Evolutionary conservation across 2,113 vertebrate species (phyloP).

Genomic region (Tauraco erythrolophus): DNA sequence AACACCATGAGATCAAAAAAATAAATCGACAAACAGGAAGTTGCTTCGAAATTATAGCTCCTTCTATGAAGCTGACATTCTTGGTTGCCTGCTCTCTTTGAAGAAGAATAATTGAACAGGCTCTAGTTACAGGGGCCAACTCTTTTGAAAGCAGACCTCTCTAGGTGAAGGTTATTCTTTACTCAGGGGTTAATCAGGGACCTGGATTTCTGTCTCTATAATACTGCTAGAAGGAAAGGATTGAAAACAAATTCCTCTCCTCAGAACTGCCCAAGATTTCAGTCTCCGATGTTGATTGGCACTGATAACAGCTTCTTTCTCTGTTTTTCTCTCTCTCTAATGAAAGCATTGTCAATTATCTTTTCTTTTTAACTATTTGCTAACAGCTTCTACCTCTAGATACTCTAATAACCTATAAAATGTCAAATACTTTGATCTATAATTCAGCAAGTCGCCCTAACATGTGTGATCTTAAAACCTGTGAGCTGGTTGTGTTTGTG

Average conservation of each 20-base stretch:
- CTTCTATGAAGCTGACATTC: slow-evolving; percentile 88
- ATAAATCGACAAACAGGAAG: slow-evolving; percentile 74
- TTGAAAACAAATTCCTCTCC: slow-evolving; percentile 77
- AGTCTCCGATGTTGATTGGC: slow-evolving; percentile 78
- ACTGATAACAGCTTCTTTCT: slow-evolving; percentile 67
- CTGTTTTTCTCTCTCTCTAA: slow-evolving; percentile 41
- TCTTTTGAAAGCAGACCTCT: slow-evolving; percentile 84
- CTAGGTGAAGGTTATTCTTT: slow-evolving; percentile 83
- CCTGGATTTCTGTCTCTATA: slow-evolving; percentile 83
- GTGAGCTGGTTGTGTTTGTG: background rate
- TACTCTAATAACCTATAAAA: background rate
- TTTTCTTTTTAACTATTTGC: background rate
- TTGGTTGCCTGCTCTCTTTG: slow-evolving; percentile 83
- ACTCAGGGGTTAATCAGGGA: slow-evolving; percentile 86
- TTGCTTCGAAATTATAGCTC: slow-evolving; percentile 72
- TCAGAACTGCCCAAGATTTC: slow-evolving; percentile 73
- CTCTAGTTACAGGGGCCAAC: slow-evolving; percentile 85
- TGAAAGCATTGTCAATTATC: background rate
- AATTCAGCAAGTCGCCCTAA: background rate
- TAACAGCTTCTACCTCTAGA: background rate
- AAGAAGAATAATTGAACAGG: slow-evolving; percentile 84
- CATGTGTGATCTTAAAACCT: background rate
- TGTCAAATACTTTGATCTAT: background rate
- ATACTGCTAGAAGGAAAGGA: slow-evolving; percentile 72
- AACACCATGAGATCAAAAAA: background rate